phyloP scores from a whole-genome alignment of 2,113 vertebrate species.

The Orcinus orca region DNA sequence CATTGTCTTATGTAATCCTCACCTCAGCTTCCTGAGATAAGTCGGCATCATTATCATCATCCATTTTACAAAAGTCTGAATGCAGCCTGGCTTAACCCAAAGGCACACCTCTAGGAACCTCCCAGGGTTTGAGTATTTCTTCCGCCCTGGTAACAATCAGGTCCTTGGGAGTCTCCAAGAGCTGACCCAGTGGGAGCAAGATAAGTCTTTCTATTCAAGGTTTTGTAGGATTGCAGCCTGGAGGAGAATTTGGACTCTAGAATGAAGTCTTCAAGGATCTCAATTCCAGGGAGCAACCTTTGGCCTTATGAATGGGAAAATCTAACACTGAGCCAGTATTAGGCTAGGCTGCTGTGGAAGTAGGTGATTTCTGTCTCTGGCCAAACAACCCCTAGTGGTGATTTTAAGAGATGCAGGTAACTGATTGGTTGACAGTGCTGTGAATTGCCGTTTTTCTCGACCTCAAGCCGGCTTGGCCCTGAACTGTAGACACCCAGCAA shows the following conservation, averaged over 20 bases:
- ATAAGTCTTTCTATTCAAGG: background rate
- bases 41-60: background rate
- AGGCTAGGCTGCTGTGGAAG: background rate
- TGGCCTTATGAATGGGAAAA: background rate
- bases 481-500: background rate
- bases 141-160: background rate
- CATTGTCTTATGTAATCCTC: background rate
- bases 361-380: background rate
- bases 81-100: background rate
- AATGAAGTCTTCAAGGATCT: background rate
- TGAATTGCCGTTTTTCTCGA: background rate
- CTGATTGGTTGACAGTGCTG: background rate
- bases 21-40: background rate
- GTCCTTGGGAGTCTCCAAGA: background rate
- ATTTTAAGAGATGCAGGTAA: background rate
- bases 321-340: background rate
- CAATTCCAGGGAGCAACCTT: background rate
- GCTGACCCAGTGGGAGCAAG: background rate
- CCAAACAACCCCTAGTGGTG: background rate
- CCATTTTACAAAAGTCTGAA: background rate
- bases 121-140: background rate
- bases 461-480: background rate
- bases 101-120: background rate
- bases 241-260: conserved; percentile 26
- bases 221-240: background rate